Evolutionary conservation across 2,888 invertebrate species (phyloP), one percentile per base, ranked within the genome.

Genomic region (Pristionchus mayeri): DNA sequence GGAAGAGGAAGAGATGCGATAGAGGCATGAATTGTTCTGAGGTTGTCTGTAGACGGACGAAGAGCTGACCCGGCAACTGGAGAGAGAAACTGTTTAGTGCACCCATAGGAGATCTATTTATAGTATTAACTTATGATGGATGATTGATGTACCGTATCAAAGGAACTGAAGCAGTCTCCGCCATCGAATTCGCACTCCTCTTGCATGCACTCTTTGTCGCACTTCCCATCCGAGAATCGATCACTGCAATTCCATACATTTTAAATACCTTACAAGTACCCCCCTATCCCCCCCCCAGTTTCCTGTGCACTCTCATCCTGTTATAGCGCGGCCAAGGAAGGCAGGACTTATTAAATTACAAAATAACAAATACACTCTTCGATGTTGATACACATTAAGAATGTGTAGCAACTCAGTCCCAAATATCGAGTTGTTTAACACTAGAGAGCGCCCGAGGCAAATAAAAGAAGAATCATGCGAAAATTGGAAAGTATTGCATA

Each of bases 1-100:
- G 76, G 34, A 78, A 78, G 76, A 78, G 76, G 76, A 78, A 78
- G 21, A 78, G 76, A 27, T 78, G 76, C n/a, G 76, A 78, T 16
- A 78, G 76, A 3, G 27, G 76, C 76, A 78, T 50, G 76, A 78
- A 78, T 2, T 50, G 30, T 21, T 48, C 18, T 27, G 50, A 24
- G 0, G 50, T 50, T 24, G 40, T 30, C 18, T 48, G 50, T 7
- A 78, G 50, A 30, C 76, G 76, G 11, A 78, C 34, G 18, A 50
- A 7, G 50, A 78, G 76, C 30, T 78, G 76, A 18, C 76, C 76
- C 1, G 76, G 76, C 27, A 78, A 18, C 76, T 78, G 50, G 3
- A 75, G 7, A 9, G 18, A 34, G 63, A 13, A 16, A 44, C 9
- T 1, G 71, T 40, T 71, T 2, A 71, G 9, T 4, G 7, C 7